Conservation (phyloP, 2,888 invertebrate species). For the Cheilosia pagana region DNA sequence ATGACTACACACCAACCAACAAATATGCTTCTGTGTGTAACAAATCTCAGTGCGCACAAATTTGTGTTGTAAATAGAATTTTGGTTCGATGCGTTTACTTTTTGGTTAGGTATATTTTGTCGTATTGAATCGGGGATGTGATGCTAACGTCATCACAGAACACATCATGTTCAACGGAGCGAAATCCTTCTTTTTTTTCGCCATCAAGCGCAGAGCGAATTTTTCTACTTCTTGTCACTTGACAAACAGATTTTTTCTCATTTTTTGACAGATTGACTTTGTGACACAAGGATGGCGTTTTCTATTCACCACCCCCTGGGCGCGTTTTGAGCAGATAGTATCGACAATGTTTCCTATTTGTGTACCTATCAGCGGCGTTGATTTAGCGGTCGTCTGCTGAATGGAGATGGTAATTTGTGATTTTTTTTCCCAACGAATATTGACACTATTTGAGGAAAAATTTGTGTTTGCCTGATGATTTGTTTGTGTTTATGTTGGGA, state of each 20-base stretch:
- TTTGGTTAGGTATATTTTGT: slow-evolving; percentile 64
- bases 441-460: slow-evolving; percentile 61
- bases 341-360: slow-evolving; percentile 70
- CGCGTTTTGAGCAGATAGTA: slow-evolving; percentile 55
- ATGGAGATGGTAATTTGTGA: slow-evolving; percentile 73
- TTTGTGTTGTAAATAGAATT: slow-evolving; percentile 65
- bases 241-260: slow-evolving; percentile 54
- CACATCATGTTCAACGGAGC: slow-evolving; percentile 64
- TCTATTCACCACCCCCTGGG: slow-evolving; percentile 6
- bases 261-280: slow-evolving; percentile 72
- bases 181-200: slow-evolving; percentile 55
- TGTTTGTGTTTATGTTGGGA: slow-evolving; percentile 70
- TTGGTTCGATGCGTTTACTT: slow-evolving; percentile 74
- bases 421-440: slow-evolving; percentile 46
- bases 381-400: slow-evolving; percentile 70
- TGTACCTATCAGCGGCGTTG: slow-evolving; percentile 72
- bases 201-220: slow-evolving; percentile 5
- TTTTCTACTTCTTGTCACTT: slow-evolving; percentile 61
- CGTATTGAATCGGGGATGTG: slow-evolving; percentile 60
- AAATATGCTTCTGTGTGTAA: slow-evolving; percentile 48
- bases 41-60: slow-evolving; percentile 65
- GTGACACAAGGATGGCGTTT: slow-evolving; percentile 31
- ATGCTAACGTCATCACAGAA: slow-evolving; percentile 60
- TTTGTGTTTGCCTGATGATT: slow-evolving; percentile 56
- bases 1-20: neutral